Percentiles rank a stretch among this genome's conserved stretches.
These are phyloP conservation scores for Ophiodon elongatus DNA, from an alignment of 2,113 vertebrate genomes.

Conservation along the genomic window DNA sequence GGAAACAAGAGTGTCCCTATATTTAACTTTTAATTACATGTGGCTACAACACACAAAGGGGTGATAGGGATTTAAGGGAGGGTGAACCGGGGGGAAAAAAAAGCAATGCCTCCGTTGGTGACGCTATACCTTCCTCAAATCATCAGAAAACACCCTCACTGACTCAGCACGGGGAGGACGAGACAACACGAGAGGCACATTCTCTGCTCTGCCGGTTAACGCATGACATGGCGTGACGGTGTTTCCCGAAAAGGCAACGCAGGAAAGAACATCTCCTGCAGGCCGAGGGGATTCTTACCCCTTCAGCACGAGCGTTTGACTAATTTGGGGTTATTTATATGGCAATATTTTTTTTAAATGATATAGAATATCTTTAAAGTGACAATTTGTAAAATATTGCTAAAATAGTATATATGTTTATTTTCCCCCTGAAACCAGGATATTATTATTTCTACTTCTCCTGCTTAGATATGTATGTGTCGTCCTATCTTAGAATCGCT, in stretches of 20 bases:
- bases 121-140: background rate
- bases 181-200: background rate
- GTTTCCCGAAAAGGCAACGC: background rate
- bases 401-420: background rate
- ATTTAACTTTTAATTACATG: slow-evolving; percentile 37
- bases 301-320: background rate
- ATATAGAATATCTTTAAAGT: background rate
- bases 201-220: background rate
- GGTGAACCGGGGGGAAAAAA: background rate
- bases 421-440: background rate
- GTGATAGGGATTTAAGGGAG: slow-evolving; percentile 1
- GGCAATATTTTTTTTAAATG: background rate
- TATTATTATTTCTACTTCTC: background rate
- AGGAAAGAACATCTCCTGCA: background rate
- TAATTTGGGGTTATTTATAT: background rate
- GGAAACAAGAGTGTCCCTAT: slow-evolving; percentile 24
- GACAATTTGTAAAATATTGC: background rate
- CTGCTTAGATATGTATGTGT: too few species aligned
- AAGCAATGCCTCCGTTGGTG: background rate
- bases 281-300: background rate
- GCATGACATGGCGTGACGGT: background rate
- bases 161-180: background rate
- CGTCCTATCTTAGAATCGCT: background rate
- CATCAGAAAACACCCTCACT: slow-evolving; percentile 1
- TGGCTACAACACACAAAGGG: slow-evolving; percentile 17